Conservation (phyloP, 2,797 vertebrate species). For the Phataginus tetradactyla region DNA sequence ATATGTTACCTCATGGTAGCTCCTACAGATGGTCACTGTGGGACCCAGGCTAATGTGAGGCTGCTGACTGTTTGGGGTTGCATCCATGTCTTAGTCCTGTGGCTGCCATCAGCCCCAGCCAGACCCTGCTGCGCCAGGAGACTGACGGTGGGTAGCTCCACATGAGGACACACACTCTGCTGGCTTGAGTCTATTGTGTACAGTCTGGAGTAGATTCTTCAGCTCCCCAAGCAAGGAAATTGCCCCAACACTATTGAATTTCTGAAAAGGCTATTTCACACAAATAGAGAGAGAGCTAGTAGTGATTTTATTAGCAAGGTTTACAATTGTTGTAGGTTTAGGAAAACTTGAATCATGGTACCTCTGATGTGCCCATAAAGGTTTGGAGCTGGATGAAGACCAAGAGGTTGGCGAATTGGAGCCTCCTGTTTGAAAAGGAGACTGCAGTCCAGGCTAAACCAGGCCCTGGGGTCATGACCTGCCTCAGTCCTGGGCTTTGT, state of each 20-base stretch:
- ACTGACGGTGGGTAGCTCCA: background rate
- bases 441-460: background rate
- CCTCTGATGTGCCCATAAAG: background rate
- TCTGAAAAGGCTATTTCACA: background rate
- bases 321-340: background rate
- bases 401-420: background rate
- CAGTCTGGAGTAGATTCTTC: background rate
- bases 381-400: background rate
- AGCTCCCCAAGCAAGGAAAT: background rate
- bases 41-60: background rate
- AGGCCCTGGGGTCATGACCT: background rate
- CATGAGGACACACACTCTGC: background rate
- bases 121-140: accelerated
- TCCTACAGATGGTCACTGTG: background rate
- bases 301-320: background rate
- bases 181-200: background rate
- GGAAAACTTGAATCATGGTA: too few species aligned
- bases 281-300: background rate
- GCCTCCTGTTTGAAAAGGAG: background rate
- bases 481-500: background rate
- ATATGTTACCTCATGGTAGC: background rate
- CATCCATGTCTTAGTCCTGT: background rate
- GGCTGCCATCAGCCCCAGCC: background rate
- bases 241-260: background rate
- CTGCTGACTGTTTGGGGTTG: background rate